Conservation (phyloP, 2,888 invertebrate genomes). For the Opisthograptis luteolata region DNA sequence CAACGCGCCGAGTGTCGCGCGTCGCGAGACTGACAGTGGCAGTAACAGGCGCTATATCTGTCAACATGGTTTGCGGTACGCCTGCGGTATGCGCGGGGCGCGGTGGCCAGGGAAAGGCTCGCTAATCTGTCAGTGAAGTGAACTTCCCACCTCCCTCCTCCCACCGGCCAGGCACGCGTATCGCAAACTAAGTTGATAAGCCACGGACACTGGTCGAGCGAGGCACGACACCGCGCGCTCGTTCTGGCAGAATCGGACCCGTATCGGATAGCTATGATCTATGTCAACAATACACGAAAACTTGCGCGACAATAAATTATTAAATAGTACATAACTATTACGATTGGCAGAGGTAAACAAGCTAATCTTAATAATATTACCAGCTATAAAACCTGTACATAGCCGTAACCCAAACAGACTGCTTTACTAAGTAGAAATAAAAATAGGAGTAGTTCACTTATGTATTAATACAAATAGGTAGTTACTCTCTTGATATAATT, state of each 20-base stretch:
- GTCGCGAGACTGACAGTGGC: slow-evolving; percentile 18
- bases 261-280: slow-evolving; percentile 82
- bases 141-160: no score
- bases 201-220: no score
- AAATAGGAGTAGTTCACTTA: slow-evolving; percentile 76
- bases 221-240: no score
- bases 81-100: no score
- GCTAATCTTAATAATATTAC: slow-evolving; percentile 81
- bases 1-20: slow-evolving; percentile 40
- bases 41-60: neutral
- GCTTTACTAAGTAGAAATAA: slow-evolving; percentile 72
- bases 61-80: no score
- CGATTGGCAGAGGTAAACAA: slow-evolving; percentile 84
- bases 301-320: slow-evolving; percentile 83
- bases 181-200: no score
- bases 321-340: slow-evolving; percentile 82
- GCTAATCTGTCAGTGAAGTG: no score
- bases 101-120: neutral
- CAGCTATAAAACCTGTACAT: slow-evolving; percentile 83
- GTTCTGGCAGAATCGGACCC: no score
- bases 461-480: slow-evolving; percentile 80
- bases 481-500: slow-evolving; percentile 80
- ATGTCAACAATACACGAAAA: slow-evolving; percentile 78
- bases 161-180: no score
- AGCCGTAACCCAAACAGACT: slow-evolving; percentile 83